Evolutionary conservation across 2,113 vertebrate species (phyloP).

Genomic region (Laticauda laticaudata): DNA sequence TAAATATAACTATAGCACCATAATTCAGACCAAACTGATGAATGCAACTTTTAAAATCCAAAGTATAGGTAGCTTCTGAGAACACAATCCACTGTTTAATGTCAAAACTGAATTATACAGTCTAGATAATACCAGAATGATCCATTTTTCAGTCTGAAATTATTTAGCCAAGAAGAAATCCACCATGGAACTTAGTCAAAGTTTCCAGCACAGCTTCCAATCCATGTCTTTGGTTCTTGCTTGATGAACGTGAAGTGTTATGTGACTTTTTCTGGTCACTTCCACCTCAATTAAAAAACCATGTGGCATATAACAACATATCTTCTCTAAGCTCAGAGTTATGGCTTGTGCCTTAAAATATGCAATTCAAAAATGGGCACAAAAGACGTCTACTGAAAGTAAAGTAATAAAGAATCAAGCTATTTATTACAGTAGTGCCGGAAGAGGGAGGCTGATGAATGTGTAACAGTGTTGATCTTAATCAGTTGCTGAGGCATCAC

Average conservation of each 20-base stretch:
- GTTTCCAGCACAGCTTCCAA: neutral
- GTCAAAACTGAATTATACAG: neutral
- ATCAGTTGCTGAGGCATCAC: neutral
- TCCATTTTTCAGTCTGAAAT: neutral
- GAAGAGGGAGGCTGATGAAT: neutral
- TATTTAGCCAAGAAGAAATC: neutral
- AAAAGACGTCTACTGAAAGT: neutral
- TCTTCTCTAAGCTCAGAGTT: neutral
- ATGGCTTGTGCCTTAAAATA: neutral
- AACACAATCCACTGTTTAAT: neutral
- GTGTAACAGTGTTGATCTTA: neutral
- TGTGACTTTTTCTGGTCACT: neutral
- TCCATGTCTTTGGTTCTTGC: neutral
- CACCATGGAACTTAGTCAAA: neutral
- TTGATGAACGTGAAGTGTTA: neutral
- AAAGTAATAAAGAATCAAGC: neutral
- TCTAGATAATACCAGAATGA: neutral
- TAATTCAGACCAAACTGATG: neutral
- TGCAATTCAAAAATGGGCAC: neutral
- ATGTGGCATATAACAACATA: neutral
- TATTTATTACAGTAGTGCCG: neutral
- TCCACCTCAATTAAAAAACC: neutral
- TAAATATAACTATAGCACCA: neutral
- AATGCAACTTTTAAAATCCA: neutral
- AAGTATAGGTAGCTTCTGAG: neutral